phyloP scores from a whole-genome alignment of 2,797 vertebrate genomes.

The Channallabes apus region DNA sequence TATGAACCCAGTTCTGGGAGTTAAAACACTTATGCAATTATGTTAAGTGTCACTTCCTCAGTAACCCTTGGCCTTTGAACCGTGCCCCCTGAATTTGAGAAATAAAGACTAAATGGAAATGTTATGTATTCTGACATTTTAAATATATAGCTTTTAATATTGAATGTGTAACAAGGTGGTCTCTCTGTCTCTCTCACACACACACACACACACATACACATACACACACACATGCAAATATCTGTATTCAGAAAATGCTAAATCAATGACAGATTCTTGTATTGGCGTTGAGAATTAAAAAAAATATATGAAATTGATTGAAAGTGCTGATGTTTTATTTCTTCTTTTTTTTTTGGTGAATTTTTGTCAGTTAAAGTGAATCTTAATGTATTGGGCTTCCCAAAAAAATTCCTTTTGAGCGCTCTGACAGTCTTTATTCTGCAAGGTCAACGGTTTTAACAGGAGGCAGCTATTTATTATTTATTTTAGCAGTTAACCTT shows the following conservation, averaged over 20 bases:
- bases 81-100: slow-evolving; percentile 76
- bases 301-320: neutral
- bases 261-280: neutral
- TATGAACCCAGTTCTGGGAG: slow-evolving; percentile 74
- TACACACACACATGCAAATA: too few species aligned
- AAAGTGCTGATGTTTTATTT: neutral
- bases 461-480: slow-evolving; percentile 78
- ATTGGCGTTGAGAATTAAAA: neutral
- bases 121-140: slow-evolving; percentile 68
- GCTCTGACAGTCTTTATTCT: slow-evolving; percentile 67
- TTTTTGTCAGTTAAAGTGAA: neutral
- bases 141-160: slow-evolving; percentile 81
- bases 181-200: neutral
- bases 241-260: slow-evolving; percentile 67
- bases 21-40: slow-evolving; percentile 84
- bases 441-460: slow-evolving; percentile 80
- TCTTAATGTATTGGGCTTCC: slow-evolving; percentile 48
- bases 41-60: slow-evolving; percentile 80
- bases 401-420: slow-evolving; percentile 57
- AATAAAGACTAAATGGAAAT: slow-evolving; percentile 81
- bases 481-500: slow-evolving; percentile 84
- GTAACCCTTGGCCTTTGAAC: slow-evolving; percentile 80
- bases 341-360: neutral
- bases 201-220: neutral
- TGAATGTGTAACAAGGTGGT: slow-evolving; percentile 67